A percentile compares a stretch with the other conserved stretches of the same genome.
phyloP scores from a whole-genome alignment of 1,140 invertebrate species.

The Pinna nobilis region DNA sequence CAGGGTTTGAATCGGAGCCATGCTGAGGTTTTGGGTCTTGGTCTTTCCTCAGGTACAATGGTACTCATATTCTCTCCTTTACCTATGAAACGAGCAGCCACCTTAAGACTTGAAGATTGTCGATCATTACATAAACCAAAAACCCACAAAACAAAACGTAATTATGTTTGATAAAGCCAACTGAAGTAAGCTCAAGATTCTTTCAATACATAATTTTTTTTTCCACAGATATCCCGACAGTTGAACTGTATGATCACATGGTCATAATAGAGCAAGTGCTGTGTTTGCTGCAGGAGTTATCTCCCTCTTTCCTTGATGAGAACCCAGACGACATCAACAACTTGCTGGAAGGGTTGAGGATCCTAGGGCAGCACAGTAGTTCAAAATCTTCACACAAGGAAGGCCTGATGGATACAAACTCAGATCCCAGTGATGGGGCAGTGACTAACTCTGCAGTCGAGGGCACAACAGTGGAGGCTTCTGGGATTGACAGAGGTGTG shows the following conservation, averaged over 20 bases:
- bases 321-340: conserved; percentile 26
- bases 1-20: too few relatives aligned
- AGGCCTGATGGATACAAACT: not conserved
- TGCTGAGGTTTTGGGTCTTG: too few relatives aligned
- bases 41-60: too few relatives aligned
- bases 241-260: conserved; percentile 29
- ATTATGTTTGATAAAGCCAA: not conserved
- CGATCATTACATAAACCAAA: too few relatives aligned
- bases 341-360: conserved; percentile 42
- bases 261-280: conserved; percentile 38
- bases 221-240: conserved; percentile 1
- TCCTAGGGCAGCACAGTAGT: not conserved
- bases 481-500: too few relatives aligned
- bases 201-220: not conserved
- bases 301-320: conserved; percentile 36
- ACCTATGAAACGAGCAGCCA: too few relatives aligned
- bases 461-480: too few relatives aligned
- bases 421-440: not conserved
- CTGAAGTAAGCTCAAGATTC: not conserved
- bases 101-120: too few relatives aligned
- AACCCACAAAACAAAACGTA: not conserved
- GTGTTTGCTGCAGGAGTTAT: conserved; percentile 41
- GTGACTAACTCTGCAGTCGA: not conserved
- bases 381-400: not conserved
- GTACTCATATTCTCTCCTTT: too few relatives aligned